Conservation (phyloP, 2,888 invertebrate species). For the Sphecodes monilicornis region DNA sequence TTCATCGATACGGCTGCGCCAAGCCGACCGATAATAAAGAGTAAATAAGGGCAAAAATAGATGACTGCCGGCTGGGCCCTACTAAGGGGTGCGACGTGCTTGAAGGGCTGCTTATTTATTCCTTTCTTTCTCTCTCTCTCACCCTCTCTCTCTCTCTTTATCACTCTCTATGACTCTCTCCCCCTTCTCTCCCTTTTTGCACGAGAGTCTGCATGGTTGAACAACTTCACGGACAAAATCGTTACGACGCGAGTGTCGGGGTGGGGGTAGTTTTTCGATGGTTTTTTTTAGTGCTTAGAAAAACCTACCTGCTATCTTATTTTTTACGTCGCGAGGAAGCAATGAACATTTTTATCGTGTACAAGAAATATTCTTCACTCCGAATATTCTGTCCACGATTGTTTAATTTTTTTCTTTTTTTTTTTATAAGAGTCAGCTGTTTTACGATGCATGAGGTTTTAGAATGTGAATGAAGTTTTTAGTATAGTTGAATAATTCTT, state of each 20-base stretch:
- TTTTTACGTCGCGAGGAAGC: not conserved
- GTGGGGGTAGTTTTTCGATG: not conserved
- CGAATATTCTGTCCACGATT: not conserved
- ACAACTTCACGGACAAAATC: slow-evolving; percentile 12
- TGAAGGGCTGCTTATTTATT: slow-evolving; percentile 7
- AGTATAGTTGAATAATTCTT: too few species aligned
- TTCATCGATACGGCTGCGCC: slow-evolving; percentile 52
- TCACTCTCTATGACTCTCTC: not conserved
- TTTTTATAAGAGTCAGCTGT: not conserved
- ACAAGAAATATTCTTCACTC: not conserved
- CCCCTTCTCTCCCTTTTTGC: not conserved
- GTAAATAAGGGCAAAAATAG: slow-evolving; percentile 47
- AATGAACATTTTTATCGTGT: not conserved
- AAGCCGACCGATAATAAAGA: slow-evolving; percentile 52
- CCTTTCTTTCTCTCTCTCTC: not conserved
- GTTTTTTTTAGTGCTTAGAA: not conserved
- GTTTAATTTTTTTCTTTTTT: not conserved
- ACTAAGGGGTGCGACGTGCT: slow-evolving; percentile 9
- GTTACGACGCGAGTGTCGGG: not conserved
- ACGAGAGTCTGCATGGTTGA: not conserved
- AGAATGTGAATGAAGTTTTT: too few species aligned
- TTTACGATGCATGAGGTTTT: too few species aligned
- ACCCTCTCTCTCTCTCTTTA: not conserved
- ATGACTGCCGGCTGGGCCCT: not conserved
- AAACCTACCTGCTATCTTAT: not conserved